Evolutionary conservation across 2,113 vertebrate genomes (phyloP).

Genomic region (Chrysemys picta): DNA sequence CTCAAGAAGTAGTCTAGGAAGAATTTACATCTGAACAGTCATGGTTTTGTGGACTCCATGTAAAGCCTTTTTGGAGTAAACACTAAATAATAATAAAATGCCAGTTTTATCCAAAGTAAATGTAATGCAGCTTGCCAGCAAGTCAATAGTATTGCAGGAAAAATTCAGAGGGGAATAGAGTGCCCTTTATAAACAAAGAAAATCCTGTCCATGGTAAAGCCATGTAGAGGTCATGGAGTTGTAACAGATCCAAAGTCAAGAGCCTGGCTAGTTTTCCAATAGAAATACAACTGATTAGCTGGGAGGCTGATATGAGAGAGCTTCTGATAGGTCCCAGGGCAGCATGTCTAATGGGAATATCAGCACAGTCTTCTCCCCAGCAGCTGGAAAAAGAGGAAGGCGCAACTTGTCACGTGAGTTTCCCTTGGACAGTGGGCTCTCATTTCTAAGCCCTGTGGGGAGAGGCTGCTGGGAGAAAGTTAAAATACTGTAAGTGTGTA

Average conservation of each 20-base stretch:
- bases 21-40: not conserved
- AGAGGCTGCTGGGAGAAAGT: not conserved
- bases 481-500: not conserved
- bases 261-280: not conserved
- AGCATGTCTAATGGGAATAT: not conserved
- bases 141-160: not conserved
- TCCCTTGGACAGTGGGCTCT: not conserved
- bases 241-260: not conserved
- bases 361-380: not conserved
- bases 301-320: not conserved
- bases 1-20: not conserved
- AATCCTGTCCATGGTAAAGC: not conserved
- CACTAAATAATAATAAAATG: not conserved
- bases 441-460: not conserved
- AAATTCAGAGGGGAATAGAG: not conserved
- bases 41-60: not conserved
- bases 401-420: not conserved
- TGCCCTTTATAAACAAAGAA: not conserved
- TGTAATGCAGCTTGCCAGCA: not conserved
- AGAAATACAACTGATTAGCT: not conserved
- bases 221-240: fast-evolving
- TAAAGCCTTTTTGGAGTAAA: not conserved
- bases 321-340: not conserved
- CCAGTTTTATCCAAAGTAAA: not conserved
- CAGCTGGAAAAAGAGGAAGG: not conserved